Evolutionary conservation across 2,797 vertebrate genomes (phyloP).

Genomic region (Toxotes lorentzi): DNA sequence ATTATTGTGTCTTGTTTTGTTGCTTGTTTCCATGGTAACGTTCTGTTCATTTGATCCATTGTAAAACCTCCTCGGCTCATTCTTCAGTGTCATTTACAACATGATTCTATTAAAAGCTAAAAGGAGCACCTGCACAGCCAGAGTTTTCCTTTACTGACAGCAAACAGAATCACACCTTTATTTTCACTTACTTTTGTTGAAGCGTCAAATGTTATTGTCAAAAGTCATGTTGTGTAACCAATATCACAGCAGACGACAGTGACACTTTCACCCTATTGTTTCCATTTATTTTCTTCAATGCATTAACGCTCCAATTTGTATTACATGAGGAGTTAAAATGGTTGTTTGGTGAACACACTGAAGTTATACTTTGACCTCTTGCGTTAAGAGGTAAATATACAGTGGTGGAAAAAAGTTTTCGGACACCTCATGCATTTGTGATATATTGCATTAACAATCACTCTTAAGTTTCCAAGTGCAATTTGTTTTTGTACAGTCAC

Average conservation of each 20-base stretch:
- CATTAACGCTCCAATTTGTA: background rate
- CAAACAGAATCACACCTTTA: background rate
- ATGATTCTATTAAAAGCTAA: background rate
- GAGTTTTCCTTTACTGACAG: background rate
- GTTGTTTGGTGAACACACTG: background rate
- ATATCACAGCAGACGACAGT: background rate
- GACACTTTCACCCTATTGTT: background rate
- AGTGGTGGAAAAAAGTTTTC: too few relatives aligned
- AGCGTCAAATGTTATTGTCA: background rate
- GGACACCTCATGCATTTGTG: too few relatives aligned
- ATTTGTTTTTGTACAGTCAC: too few relatives aligned
- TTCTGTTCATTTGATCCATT: constrained; percentile 14
- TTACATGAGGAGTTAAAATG: background rate
- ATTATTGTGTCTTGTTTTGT: constrained; percentile 14
- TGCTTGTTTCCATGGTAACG: constrained; percentile 43
- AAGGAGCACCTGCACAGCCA: background rate
- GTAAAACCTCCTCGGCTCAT: constrained; percentile 9
- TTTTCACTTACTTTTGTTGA: background rate
- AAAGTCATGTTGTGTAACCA: background rate
- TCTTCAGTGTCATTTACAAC: background rate
- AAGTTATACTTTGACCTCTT: background rate
- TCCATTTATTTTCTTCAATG: background rate
- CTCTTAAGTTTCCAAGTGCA: too few relatives aligned
- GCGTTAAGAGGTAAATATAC: background rate
- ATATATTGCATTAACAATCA: too few relatives aligned